These are phyloP conservation scores for Ectemnius cavifrons DNA, from an alignment of 2,888 invertebrate species.

Conservation along the genomic window DNA sequence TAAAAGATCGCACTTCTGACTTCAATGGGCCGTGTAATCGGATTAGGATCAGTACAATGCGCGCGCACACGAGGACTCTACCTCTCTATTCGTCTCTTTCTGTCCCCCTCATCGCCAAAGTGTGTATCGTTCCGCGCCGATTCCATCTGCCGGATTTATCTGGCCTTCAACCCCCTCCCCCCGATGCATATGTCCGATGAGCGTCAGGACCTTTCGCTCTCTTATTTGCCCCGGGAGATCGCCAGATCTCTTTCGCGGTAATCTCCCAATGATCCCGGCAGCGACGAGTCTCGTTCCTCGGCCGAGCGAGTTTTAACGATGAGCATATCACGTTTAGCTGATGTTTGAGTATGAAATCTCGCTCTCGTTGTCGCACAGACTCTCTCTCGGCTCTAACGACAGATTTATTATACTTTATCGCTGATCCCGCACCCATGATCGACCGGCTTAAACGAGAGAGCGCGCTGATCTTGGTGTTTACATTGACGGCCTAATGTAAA, in stretches of 20 bases:
- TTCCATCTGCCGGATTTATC: conserved; percentile 67
- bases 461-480: not conserved
- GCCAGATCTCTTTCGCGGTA: no score
- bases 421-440: not conserved
- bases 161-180: not conserved
- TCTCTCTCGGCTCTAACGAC: not conserved
- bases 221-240: conserved; percentile 1
- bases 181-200: conserved; percentile 34
- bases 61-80: no score
- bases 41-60: conserved; percentile 73
- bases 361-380: no score
- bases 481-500: not conserved
- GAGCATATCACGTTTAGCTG: no score
- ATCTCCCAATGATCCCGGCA: no score
- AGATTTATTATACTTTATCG: conserved; percentile 7
- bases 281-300: no score
- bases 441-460: not conserved
- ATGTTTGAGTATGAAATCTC: no score
- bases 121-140: conserved; percentile 63
- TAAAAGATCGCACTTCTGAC: conserved; percentile 77
- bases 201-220: conserved; percentile 2
- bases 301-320: no score
- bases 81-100: no score
- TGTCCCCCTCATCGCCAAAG: conserved; percentile 32
- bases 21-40: conserved; percentile 78